Base-by-base conservation (phyloP, 2,113 vertebrate genomes). In the Tragelaphus buxtoni region DNA sequence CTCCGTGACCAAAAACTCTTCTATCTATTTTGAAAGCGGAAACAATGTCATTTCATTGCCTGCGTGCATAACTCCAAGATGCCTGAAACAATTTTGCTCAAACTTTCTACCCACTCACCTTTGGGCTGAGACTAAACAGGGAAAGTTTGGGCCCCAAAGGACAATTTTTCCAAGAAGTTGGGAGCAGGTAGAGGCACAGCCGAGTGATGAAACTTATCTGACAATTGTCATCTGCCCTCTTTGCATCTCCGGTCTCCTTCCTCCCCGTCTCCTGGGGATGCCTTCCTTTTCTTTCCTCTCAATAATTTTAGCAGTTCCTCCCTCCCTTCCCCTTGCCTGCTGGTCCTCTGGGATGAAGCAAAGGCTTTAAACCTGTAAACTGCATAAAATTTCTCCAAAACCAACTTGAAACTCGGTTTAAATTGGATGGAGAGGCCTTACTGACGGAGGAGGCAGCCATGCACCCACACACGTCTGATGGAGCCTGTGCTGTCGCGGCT, bases 81-180 rank as follows among this genome's bases (percentile, higher is more conserved):
- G 93, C 88, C 88, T 63, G 47, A 94, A 96, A 95, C 58, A 53
- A 94, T 98, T 95, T 94, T 80, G 18, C 88, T 97, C 96, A 93
- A 96, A 98, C 95, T 98, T 96, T 91, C 91, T 88, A 61, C 90
- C 81, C 94, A 58, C 58, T 97, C 94, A 95, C 94, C 96, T 96
- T 89, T 69, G 79, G 92, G 88, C 88, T 96, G 84, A 96, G 92
- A 96, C 91, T n/a, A 96, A 95, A 83, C 79, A 83, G 72, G 45
- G 91, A 74, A 97, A 97, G 97, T 98, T 97, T 94, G 88, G 90
- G 96, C 92, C 96, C 97, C 97, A 55, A n/a, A 97, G 96, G 96
- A 98, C 63, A 63, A n/a, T 89, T 95, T 95, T 93, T 84, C 30
- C 20, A 92, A 96, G 88, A 95, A 96, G 94, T 12, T 90, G 72